Percentiles rank a stretch among this genome's conserved stretches.
Evolutionary conservation across 1,140 invertebrate species (phyloP).

Genomic region (Anoplophora glabripennis): DNA sequence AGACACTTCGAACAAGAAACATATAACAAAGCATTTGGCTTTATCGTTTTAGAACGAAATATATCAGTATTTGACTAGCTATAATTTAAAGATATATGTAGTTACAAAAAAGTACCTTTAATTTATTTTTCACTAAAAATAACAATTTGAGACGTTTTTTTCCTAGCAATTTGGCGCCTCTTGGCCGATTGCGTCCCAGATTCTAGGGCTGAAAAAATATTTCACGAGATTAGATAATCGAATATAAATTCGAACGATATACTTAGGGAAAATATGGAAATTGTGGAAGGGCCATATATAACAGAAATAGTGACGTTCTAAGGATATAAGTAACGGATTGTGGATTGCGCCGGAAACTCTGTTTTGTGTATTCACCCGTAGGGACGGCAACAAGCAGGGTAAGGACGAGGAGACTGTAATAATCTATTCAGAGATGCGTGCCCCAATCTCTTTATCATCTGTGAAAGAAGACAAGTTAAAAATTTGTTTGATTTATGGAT

Average conservation of each 20-base stretch:
- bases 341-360: slow-evolving; percentile 16
- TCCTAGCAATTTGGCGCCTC: no score
- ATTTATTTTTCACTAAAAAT: no score
- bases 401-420: slow-evolving; percentile 12
- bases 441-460: slow-evolving; percentile 17
- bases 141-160: no score
- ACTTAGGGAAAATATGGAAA: slow-evolving; percentile 12
- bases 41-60: no score
- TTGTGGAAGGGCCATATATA: slow-evolving; percentile 7
- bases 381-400: slow-evolving; percentile 4
- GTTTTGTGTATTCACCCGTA: slow-evolving; percentile 12
- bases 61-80: no score
- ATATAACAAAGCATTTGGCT: no score
- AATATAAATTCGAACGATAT: slow-evolving; percentile 11
- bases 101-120: no score
- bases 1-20: no score
- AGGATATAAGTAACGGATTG: slow-evolving; percentile 18
- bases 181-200: background rate
- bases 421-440: slow-evolving; percentile 18
- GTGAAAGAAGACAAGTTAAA: slow-evolving; percentile 18
- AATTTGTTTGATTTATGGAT: slow-evolving; percentile 18
- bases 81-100: no score
- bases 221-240: slow-evolving; percentile 8
- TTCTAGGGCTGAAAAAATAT: background rate
- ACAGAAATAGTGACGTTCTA: slow-evolving; percentile 15